Evolutionary conservation across 2,888 invertebrate species (phyloP).

Genomic region (Plagodis dolabraria): DNA sequence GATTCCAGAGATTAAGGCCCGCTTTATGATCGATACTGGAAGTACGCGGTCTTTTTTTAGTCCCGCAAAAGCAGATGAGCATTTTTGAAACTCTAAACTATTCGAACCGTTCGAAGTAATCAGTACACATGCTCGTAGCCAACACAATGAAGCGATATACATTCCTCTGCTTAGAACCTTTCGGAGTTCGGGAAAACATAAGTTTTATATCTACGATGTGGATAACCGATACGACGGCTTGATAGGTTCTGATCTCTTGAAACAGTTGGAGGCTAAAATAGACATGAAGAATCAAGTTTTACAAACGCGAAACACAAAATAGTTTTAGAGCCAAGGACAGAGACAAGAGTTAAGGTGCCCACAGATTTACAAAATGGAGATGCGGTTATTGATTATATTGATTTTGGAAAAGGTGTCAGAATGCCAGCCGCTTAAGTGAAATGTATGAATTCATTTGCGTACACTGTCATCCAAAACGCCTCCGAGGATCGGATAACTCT

Average conservation of each 20-base stretch:
- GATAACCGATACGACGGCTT: too few species aligned
- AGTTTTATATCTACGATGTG: too few species aligned
- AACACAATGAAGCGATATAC: too few species aligned
- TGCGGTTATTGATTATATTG: slow-evolving; percentile 15
- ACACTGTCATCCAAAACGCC: too few species aligned
- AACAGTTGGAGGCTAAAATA: slow-evolving; percentile 8
- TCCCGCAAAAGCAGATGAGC: neutral
- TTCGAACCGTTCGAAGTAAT: neutral
- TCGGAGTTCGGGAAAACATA: neutral
- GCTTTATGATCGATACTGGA: neutral
- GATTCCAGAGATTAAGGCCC: neutral
- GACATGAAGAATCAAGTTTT: slow-evolving; percentile 9
- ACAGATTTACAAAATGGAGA: neutral
- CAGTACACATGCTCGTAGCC: too few species aligned
- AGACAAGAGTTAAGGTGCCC: neutral
- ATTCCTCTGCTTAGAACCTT: neutral
- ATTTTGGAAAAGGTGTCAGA: slow-evolving; percentile 28
- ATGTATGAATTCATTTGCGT: slow-evolving; percentile 5
- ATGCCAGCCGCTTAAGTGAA: slow-evolving; percentile 35
- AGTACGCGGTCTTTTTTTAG: neutral
- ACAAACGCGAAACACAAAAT: neutral
- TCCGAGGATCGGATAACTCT: too few species aligned
- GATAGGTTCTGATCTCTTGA: slow-evolving; percentile 8
- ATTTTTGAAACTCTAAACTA: neutral
- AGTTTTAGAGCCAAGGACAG: neutral